Evolutionary conservation across 2,113 vertebrate species (phyloP), one percentile per base, ranked within the genome.

Genomic region (Limnothrissa miodon): DNA sequence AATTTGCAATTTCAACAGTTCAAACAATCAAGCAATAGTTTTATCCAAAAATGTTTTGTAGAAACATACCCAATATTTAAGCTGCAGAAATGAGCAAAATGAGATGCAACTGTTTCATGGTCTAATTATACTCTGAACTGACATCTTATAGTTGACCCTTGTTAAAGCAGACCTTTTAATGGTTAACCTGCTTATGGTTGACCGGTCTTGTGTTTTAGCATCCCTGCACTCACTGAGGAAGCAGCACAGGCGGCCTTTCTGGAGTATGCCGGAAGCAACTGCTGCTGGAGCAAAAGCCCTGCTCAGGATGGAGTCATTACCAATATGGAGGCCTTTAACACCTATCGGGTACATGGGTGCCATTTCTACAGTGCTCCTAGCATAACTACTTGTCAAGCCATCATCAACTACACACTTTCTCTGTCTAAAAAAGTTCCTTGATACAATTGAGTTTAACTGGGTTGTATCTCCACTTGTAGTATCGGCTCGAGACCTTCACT

Each of bases 401-500:
- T 2, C 15, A 13, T 23, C 5, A 56, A 4, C 19, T 48, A 13
- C 17, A 48, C 15, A 13, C 15, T 48, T 48, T 15, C 46, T 48
- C 46, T 48, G 46, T 15, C 46, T 56, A 23, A 56, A 56, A 56
- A 56, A 23, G 19, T 56, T 7, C n/a, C n/a, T n/a, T n/a, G n/a
- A 42, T 42, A 42, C 42, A 42, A 6, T 42, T 21, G 5, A 23
- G 17, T 17, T n/a, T 56, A 21, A 56, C 53, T 19, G 53, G 5
- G 53, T 21, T 56, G 17, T 56, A 11, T 36, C 11, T 36, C 29
- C 66, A 15, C 11, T 36, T 82, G 53, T 78, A 93, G 94, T 93
- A 87, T 82, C 86, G 86, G 21, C 81, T 93, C 86, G 93, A 93
- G 89, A 95, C 94, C 5, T 95, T 93, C 45, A 91, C 81, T 5